These are phyloP conservation scores for Argyrosomus regius DNA, from an alignment of 2,797 vertebrate genomes.

Conservation along the genomic window DNA sequence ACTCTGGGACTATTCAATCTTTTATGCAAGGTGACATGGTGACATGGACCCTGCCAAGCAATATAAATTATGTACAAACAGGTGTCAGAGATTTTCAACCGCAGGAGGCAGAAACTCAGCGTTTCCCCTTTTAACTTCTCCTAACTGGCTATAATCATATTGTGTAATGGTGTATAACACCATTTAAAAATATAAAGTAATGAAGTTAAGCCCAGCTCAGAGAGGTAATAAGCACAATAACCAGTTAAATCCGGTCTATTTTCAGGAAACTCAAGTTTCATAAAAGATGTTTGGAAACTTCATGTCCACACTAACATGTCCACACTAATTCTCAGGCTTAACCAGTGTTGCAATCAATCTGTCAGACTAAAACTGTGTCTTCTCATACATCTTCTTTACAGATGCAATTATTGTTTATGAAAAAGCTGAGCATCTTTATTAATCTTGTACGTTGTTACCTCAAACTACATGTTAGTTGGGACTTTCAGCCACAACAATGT, in stretches of 20 bases:
- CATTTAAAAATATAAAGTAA: neutral
- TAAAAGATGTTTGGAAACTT: too few relatives aligned
- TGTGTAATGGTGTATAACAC: too few relatives aligned
- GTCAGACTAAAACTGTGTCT: too few relatives aligned
- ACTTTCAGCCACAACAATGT: neutral
- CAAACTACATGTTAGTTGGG: too few relatives aligned
- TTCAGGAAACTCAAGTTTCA: too few relatives aligned
- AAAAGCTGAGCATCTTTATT: too few relatives aligned
- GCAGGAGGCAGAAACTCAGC: neutral
- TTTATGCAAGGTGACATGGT: constrained; percentile 34
- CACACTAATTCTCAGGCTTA: too few relatives aligned
- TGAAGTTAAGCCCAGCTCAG: neutral
- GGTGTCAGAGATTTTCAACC: constrained; percentile 14
- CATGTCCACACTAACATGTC: too few relatives aligned
- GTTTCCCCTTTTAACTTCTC: neutral
- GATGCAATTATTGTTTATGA: too few relatives aligned
- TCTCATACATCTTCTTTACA: too few relatives aligned
- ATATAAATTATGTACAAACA: constrained; percentile 41
- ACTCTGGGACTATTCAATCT: constrained; percentile 16
- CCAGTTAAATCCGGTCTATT: neutral
- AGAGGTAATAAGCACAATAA: neutral
- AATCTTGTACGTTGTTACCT: too few relatives aligned
- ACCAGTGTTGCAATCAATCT: too few relatives aligned
- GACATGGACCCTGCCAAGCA: constrained; percentile 4
- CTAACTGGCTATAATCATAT: neutral